These are phyloP conservation scores for Caenorhabditis macrosperma DNA, from an alignment of 2,888 invertebrate genomes.

Conservation along the genomic window DNA sequence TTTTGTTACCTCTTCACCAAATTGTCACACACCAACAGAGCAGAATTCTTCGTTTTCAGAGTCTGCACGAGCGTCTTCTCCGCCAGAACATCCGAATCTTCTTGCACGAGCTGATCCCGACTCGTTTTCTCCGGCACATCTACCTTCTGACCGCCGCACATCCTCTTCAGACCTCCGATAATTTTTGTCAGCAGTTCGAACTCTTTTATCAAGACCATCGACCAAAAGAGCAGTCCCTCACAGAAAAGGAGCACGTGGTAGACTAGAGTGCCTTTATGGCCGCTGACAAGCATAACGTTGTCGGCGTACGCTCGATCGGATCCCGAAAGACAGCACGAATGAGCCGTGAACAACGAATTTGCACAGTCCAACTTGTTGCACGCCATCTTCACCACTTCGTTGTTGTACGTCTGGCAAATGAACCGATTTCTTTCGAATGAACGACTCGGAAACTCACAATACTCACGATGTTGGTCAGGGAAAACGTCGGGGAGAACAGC, in stretches of 20 bases:
- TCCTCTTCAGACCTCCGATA: slow-evolving; percentile 15
- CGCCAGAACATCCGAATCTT: slow-evolving; percentile 72
- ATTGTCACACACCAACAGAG: slow-evolving; percentile 65
- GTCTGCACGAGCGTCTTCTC: slow-evolving; percentile 65
- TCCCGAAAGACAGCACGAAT: no score
- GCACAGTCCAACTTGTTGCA: slow-evolving; percentile 70
- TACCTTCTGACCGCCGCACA: slow-evolving; percentile 16
- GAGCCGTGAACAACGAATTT: no score
- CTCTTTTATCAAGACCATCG: slow-evolving; percentile 57
- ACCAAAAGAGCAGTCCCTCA: slow-evolving; percentile 66
- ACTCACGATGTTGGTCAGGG: slow-evolving; percentile 60
- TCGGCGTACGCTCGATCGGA: slow-evolving; percentile 57
- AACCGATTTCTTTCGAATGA: background rate
- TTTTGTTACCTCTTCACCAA: slow-evolving; percentile 61
- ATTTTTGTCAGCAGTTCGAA: slow-evolving; percentile 37
- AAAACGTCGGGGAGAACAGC: slow-evolving; percentile 65
- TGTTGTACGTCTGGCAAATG: slow-evolving; percentile 64
- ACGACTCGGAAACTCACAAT: slow-evolving; percentile 19
- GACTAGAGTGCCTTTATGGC: slow-evolving; percentile 67
- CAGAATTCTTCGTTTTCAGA: slow-evolving; percentile 25
- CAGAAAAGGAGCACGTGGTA: slow-evolving; percentile 67
- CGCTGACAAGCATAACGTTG: no score
- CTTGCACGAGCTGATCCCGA: slow-evolving; percentile 27
- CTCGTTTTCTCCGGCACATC: background rate
- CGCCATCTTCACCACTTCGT: slow-evolving; percentile 71